Evolutionary conservation across 2,113 vertebrate genomes (phyloP), one percentile per base, ranked within the genome.

Genomic region (Lophura nycthemera): DNA sequence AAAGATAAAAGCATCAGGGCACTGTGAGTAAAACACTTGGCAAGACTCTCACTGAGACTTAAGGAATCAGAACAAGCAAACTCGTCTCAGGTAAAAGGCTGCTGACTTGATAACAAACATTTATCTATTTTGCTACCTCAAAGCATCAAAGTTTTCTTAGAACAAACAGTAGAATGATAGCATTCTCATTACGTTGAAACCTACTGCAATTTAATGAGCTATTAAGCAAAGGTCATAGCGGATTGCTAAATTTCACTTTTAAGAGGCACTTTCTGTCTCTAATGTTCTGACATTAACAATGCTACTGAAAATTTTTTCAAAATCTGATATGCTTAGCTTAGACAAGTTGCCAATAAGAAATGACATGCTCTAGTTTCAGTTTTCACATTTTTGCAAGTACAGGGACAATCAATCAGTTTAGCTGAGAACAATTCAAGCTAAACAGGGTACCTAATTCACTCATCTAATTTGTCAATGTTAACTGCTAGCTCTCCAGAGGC

Each of bases 211-310:
- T 91, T 81, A 80, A 92, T 64, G 47, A 88, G 79, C 76, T 88
- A 19, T 72, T 91, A 72, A 95, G 87, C 48, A 65, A 70, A 93
- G 78, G 80, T 79, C 81, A 69, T 36, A 86, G 75, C 85, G 91
- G 82, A 92, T 47, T 88, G 85, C 75, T 89, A 78, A 69, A 95
- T 89, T 86, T 81, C 83, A 81, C 56, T 91, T 91, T 65, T 75
- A 82, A 95, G 92, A 94, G 34, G 40, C 84, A 69, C 75, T 88
- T 93, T 27, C 36, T 36, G 36, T 7, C 36, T 36, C 36, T 36
- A 36, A 36, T 36, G 43, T 27, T 50, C 83, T 92, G 91, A 89
- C 83, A 42, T 57, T 74, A 90, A 75, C 5, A 60, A 88, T 30
- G 70, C 22, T 86, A 92, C 42, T 0, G 0, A 86, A 91, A 88